Evolutionary conservation across 2,113 vertebrate genomes (phyloP).

Genomic region (Oophaga pumilio): DNA sequence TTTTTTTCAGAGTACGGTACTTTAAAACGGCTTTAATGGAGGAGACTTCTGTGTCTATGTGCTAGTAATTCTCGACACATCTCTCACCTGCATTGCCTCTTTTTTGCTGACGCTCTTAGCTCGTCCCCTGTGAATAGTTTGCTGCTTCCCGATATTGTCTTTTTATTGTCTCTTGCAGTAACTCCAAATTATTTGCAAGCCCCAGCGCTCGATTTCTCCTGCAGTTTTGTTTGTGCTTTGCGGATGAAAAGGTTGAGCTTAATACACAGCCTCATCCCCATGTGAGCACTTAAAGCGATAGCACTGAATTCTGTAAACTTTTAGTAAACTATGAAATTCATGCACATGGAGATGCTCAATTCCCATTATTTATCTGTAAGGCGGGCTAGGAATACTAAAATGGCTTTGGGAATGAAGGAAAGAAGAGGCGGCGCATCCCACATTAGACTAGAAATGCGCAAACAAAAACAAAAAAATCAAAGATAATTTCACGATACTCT

Average conservation of each 20-base stretch:
- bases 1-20: not conserved
- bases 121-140: constrained; percentile 17
- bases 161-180: constrained; percentile 39
- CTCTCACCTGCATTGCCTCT: constrained; percentile 21
- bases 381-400: not conserved
- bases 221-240: constrained; percentile 43
- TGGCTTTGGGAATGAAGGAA: not conserved
- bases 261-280: constrained; percentile 17
- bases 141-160: constrained; percentile 31
- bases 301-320: constrained; percentile 29
- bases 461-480: too few species aligned
- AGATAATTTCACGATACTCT: too few species aligned
- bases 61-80: not conserved
- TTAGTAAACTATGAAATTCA: not conserved
- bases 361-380: not conserved
- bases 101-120: not conserved
- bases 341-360: not conserved
- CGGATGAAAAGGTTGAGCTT: constrained; percentile 42
- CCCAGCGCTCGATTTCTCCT: constrained; percentile 27
- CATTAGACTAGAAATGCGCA: too few species aligned
- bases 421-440: not conserved
- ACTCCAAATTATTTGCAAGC: constrained; percentile 33
- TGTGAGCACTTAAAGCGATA: constrained; percentile 20
- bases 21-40: not conserved
- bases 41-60: not conserved